Evolutionary conservation across 2,113 vertebrate genomes (phyloP), one percentile per base, ranked within the genome.

Genomic region (Puntigrus tetrazona): DNA sequence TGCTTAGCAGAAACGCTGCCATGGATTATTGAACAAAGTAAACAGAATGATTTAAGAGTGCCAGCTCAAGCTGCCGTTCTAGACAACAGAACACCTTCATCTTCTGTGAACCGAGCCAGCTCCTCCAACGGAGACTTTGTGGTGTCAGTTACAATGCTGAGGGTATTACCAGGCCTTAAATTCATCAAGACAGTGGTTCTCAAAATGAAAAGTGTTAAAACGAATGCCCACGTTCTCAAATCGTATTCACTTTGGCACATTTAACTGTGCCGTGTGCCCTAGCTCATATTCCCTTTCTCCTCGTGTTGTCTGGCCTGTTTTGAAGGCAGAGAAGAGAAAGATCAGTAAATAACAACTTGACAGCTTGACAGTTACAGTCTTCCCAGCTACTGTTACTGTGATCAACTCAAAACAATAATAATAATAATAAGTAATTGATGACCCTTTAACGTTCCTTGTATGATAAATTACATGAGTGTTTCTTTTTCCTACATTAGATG

Each of bases 1-100:
- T 59, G 77, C 31, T 59, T 16, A 52, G 13, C 77, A 16, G 25
- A 73, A 80, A 52, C 9, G 36, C 29, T 76, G 72, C 5, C 47
- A 57, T 70, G 41, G 61, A 65, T 79, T 79, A 79, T 63, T 79
- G 77, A 79, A 79, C 38, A 79, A 78, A 57, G 13, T 41, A 59
- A 78, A 59, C 22, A 41, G 22, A 78, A 57, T 52, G 52, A 78
- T 36, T 25, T 36, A 59, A 59, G 55, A 25, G 38, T 27, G 52
- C 76, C 34, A 78, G 22, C 36, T 55, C 74, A n/a, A 13, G 47
- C 50, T 57, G 31, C 29, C 47, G 14, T 36, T 55, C 11, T 38
- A 59, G 52, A 78, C 57, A 63, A 18, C 38, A 45, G 25, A 79
- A 41, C 38, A 29, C 25, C 38, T 74, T 47, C 6, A 45, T 79